A percentile compares a stretch with the other conserved stretches of the same genome.
These are phyloP conservation scores for Vimba vimba DNA, from an alignment of 2,113 vertebrate species.

Conservation along the genomic window DNA sequence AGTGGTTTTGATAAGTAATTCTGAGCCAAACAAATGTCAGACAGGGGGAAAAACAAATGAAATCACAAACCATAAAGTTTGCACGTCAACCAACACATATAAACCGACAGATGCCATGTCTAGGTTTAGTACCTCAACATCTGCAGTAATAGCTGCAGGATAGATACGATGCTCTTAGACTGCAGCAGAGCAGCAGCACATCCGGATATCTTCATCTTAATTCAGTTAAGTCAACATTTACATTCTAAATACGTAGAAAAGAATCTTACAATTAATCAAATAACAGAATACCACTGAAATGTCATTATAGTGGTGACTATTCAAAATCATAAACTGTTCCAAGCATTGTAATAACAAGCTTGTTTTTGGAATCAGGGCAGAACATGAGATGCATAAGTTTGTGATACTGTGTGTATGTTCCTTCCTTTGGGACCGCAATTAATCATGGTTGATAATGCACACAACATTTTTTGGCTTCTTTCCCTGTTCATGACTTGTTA, in stretches of 20 bases:
- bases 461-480: neutral
- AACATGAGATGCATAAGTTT: neutral
- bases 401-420: neutral
- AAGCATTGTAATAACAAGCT: neutral
- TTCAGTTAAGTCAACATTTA: neutral
- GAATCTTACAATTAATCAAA: neutral
- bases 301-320: neutral
- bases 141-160: conserved; percentile 31
- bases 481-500: neutral
- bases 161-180: neutral
- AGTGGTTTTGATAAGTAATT: conserved; percentile 22
- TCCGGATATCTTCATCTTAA: neutral
- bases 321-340: conserved; percentile 1
- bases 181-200: conserved; percentile 18
- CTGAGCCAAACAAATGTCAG: conserved; percentile 16
- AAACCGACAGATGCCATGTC: conserved; percentile 11
- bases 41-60: neutral
- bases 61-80: conserved; percentile 15
- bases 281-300: neutral
- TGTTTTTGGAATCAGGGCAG: neutral
- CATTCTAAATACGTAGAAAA: neutral
- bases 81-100: neutral
- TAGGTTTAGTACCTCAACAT: conserved; percentile 22
- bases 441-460: conserved; percentile 17
- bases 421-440: neutral